Conservation (phyloP, 2,797 vertebrate species). For the Epinephelus malabaricus region DNA sequence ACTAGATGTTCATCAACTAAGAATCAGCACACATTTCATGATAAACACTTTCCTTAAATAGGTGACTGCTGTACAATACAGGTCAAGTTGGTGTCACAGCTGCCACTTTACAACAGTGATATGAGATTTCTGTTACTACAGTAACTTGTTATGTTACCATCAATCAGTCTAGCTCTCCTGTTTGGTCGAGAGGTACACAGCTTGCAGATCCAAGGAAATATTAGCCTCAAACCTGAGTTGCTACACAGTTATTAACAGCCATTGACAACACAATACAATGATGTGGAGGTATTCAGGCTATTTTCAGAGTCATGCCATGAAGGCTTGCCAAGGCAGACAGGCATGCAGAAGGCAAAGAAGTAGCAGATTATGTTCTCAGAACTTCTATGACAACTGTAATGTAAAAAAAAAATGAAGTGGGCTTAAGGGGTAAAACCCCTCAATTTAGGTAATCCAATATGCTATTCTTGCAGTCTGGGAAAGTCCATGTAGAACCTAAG, state of each 20-base stretch:
- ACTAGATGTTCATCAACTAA: no score
- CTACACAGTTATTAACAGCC: constrained; percentile 18
- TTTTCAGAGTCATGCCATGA: constrained; percentile 63
- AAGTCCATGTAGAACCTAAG: constrained; percentile 52
- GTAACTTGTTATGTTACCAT: constrained; percentile 12
- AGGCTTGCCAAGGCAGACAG: constrained; percentile 57
- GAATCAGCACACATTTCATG: neutral
- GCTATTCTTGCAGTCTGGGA: constrained; percentile 65
- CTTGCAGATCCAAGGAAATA: constrained; percentile 31
- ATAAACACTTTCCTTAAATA: neutral
- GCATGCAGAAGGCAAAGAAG: constrained; percentile 61
- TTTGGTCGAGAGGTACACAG: constrained; percentile 14
- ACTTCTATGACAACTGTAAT: constrained; percentile 66
- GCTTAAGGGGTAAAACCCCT: constrained; percentile 73
- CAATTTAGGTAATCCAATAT: constrained; percentile 72
- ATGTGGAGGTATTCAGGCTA: constrained; percentile 66
- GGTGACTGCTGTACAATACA: neutral
- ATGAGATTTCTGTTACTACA: neutral
- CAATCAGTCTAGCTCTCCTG: constrained; percentile 6
- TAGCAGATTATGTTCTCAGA: constrained; percentile 69
- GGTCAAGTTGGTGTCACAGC: neutral
- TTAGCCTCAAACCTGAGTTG: constrained; percentile 27
- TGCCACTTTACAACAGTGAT: neutral
- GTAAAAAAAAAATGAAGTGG: constrained; percentile 55
- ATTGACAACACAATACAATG: constrained; percentile 47